A percentile compares a stretch with the other conserved stretches of the same genome.
Evolutionary conservation across 35 echinoderm and acorn worm genomes (phyloP).

Genomic region (Patiria miniata): DNA sequence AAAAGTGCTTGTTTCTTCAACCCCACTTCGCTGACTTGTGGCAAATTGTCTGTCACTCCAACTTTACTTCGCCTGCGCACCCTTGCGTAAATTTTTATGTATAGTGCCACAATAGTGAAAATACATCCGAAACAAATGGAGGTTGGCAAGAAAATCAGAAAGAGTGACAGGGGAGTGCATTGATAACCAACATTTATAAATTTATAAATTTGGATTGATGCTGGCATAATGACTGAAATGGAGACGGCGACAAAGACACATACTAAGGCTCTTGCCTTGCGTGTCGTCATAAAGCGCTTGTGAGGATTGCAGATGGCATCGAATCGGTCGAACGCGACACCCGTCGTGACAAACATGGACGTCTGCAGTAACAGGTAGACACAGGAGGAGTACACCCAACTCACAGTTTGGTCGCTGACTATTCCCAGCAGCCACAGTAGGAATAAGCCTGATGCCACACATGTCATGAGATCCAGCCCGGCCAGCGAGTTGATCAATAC

Average conservation of each 20-base stretch:
- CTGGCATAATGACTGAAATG: neutral
- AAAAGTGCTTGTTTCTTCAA: too few species aligned
- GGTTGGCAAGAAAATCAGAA: neutral
- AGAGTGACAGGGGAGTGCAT: neutral
- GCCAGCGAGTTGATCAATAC: conserved; percentile 5
- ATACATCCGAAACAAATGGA: neutral
- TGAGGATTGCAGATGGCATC: neutral
- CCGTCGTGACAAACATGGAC: neutral
- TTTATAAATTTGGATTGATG: neutral
- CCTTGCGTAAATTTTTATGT: neutral
- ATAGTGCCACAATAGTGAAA: neutral
- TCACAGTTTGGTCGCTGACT: neutral
- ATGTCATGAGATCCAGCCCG: neutral
- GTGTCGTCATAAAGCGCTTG: neutral
- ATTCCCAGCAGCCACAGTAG: neutral
- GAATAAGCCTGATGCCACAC: neutral
- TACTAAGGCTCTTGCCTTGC: neutral
- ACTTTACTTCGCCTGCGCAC: neutral
- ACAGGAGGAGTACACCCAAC: neutral
- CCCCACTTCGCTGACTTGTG: neutral
- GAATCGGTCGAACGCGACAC: neutral
- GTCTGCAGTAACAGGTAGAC: neutral
- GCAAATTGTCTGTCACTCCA: neutral
- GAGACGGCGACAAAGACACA: neutral
- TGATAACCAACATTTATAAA: neutral